Percentiles rank a stretch among this genome's conserved stretches.
phyloP scores from a whole-genome alignment of 2,797 vertebrate genomes.

The Crossoptilon crossoptilon region DNA sequence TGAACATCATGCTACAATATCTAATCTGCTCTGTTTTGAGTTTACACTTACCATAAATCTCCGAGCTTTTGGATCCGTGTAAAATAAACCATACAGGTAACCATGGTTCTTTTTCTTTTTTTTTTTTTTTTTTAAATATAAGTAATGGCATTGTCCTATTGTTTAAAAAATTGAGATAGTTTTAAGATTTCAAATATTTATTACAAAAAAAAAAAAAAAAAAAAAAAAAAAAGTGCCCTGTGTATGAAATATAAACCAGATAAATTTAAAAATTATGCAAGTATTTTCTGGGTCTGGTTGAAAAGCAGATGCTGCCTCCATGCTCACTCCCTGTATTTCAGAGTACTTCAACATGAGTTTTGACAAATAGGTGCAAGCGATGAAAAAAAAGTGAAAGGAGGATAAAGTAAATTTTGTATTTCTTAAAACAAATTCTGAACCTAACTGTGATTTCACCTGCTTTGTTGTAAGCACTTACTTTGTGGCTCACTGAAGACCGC shows the following conservation, averaged over 20 bases:
- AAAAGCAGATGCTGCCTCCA: conserved; percentile 14
- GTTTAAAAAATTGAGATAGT: not conserved
- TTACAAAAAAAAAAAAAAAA: too few relatives aligned
- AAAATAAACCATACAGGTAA: conserved; percentile 44
- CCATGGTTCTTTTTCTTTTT: not conserved
- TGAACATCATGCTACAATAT: conserved; percentile 77
- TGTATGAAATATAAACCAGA: conserved; percentile 30
- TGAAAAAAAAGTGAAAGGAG: not conserved
- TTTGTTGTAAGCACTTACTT: not conserved
- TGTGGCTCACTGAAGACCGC: not conserved
- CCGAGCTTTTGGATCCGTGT: conserved; percentile 43
- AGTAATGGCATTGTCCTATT: not conserved
- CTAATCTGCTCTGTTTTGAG: conserved; percentile 67
- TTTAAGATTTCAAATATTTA: not conserved
- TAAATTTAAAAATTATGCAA: conserved; percentile 41
- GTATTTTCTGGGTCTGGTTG: conserved; percentile 10
- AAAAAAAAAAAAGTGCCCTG: not conserved
- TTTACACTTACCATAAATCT: conserved; percentile 41
- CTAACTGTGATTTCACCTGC: not conserved
- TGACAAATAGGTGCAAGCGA: not conserved
- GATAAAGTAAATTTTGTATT: not conserved
- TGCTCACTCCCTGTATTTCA: not conserved
- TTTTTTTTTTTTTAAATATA: not conserved
- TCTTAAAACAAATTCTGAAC: not conserved
- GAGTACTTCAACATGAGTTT: not conserved